phyloP scores from a whole-genome alignment of 1,140 invertebrate genomes.

The Papilio dardanus region DNA sequence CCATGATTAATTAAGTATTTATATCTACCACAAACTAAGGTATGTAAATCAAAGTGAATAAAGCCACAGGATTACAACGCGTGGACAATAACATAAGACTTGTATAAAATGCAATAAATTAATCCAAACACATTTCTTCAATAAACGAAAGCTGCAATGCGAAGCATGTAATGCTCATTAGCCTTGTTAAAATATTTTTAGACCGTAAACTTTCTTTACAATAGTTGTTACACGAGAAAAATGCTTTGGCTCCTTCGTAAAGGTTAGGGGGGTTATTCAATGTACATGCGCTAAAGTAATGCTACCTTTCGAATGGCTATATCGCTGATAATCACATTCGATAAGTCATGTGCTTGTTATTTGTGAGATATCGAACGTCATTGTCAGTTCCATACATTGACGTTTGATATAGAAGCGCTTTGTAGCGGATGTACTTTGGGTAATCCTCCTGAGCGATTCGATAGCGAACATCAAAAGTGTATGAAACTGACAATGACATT shows the following conservation, averaged over 20 bases:
- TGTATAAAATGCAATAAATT: background rate
- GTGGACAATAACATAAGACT: background rate
- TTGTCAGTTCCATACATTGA: too few species aligned
- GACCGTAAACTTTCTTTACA: background rate
- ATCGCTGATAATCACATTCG: too few species aligned
- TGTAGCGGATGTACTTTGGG: too few species aligned
- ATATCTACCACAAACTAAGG: background rate
- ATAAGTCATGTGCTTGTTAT: too few species aligned
- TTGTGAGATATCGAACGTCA: too few species aligned
- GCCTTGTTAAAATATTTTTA: background rate
- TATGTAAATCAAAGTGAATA: background rate
- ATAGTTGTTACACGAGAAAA: background rate
- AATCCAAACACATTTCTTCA: background rate
- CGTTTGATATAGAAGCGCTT: too few species aligned
- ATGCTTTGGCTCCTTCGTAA: background rate
- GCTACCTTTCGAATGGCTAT: too few species aligned
- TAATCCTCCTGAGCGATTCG: too few species aligned
- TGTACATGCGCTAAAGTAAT: too few species aligned
- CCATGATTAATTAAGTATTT: too few species aligned
- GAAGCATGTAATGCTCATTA: background rate
- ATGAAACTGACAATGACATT: too few species aligned
- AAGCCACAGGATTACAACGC: background rate
- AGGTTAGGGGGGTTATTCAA: background rate
- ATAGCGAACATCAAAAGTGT: too few species aligned
- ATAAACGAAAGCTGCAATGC: background rate